phyloP scores from a whole-genome alignment of 2,888 invertebrate genomes.

The Xestia c-nigrum region DNA sequence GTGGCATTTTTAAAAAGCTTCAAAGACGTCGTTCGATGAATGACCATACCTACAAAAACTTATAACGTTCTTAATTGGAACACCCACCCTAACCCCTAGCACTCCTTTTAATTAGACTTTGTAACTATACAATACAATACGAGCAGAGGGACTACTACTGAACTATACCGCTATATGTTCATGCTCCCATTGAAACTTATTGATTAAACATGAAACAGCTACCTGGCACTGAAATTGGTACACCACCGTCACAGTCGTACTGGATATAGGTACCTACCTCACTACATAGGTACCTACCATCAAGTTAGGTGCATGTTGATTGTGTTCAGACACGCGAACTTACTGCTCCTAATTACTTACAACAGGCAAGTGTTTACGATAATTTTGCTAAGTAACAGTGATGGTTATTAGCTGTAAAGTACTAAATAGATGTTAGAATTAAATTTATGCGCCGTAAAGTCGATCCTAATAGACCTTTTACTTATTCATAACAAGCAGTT shows the following conservation, averaged over 20 bases:
- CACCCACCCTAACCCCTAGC: neutral
- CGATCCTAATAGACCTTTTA: neutral
- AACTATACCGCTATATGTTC: neutral
- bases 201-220: conserved; percentile 50
- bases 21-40: neutral
- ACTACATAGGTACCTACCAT: conserved; percentile 6
- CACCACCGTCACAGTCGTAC: conserved; percentile 4
- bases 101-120: neutral
- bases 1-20: neutral
- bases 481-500: neutral
- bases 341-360: conserved; percentile 23
- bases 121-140: neutral
- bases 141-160: neutral
- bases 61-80: neutral
- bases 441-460: neutral
- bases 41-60: neutral
- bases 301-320: conserved; percentile 39
- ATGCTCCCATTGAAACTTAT: conserved; percentile 36
- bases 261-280: conserved; percentile 5
- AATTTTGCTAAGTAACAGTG: conserved; percentile 29
- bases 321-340: conserved; percentile 56
- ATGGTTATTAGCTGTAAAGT: conserved; percentile 24
- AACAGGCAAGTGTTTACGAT: conserved; percentile 12
- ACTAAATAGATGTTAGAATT: neutral
- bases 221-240: conserved; percentile 43